These are phyloP conservation scores for Promerops cafer DNA, from an alignment of 2,113 vertebrate genomes.

Conservation along the genomic window DNA sequence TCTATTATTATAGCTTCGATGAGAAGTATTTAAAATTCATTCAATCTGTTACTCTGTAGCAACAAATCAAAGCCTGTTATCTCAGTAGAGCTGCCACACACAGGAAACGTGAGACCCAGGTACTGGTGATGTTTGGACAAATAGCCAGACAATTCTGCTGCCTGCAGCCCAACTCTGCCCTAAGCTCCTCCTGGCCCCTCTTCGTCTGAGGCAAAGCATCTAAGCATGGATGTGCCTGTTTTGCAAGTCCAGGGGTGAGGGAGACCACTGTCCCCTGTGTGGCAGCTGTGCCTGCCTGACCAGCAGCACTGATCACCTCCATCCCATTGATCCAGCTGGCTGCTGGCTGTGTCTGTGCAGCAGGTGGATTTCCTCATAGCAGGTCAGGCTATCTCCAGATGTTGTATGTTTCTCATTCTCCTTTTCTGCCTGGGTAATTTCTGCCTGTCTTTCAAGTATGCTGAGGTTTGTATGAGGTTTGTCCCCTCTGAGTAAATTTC, in stretches of 20 bases:
- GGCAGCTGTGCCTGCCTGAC: neutral
- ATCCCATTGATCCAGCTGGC: accelerated
- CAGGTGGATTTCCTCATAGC: neutral
- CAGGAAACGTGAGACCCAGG: accelerated
- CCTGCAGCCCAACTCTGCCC: neutral
- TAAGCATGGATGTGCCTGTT: neutral
- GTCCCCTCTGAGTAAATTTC: neutral
- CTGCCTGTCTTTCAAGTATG: neutral
- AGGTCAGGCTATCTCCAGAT: neutral
- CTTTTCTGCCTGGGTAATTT: neutral
- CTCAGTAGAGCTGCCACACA: neutral
- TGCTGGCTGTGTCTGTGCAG: neutral
- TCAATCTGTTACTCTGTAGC: neutral
- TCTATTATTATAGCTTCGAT: neutral
- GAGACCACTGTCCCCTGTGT: neutral
- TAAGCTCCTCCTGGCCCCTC: neutral
- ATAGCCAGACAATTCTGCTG: neutral
- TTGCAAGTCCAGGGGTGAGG: accelerated
- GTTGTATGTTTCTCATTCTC: neutral
- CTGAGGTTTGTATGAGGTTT: too few relatives aligned
- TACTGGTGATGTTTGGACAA: neutral
- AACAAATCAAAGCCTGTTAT: neutral
- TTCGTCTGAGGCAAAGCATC: neutral
- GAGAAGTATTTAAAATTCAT: neutral
- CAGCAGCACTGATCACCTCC: neutral